A percentile compares a stretch with the other conserved stretches of the same genome.
These are phyloP conservation scores for Cepphus grylle DNA, from an alignment of 2,113 vertebrate genomes.

Conservation along the genomic window DNA sequence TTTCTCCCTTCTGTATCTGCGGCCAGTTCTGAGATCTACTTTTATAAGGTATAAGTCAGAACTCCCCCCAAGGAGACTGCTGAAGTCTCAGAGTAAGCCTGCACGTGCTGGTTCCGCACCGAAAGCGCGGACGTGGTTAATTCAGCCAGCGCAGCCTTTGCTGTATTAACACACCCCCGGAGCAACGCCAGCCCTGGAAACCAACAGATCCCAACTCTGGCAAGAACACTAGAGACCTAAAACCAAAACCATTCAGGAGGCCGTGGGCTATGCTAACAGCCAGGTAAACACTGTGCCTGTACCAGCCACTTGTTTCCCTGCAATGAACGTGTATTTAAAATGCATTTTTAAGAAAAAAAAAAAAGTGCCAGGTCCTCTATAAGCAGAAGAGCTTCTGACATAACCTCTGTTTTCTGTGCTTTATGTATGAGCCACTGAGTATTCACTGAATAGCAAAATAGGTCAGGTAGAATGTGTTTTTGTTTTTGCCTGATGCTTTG, in stretches of 20 bases:
- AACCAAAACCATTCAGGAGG: background rate
- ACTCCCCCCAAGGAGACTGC: background rate
- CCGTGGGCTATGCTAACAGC: conserved; percentile 17
- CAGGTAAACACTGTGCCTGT: background rate
- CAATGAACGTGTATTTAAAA: background rate
- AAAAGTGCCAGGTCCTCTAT: conserved; percentile 6
- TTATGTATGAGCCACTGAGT: conserved; percentile 36
- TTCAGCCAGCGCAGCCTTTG: background rate
- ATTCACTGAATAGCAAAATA: conserved; percentile 38
- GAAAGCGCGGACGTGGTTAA: background rate
- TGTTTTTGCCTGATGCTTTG: conserved; percentile 58
- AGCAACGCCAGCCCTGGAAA: background rate
- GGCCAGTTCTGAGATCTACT: background rate
- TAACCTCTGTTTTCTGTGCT: conserved; percentile 28
- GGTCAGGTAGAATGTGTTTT: conserved; percentile 13
- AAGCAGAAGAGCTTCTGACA: conserved; percentile 36
- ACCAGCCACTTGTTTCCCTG: conserved; percentile 13
- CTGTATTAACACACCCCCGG: background rate
- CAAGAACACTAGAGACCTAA: background rate
- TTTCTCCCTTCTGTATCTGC: background rate
- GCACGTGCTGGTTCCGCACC: background rate
- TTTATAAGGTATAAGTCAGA: background rate
- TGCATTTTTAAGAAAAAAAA: background rate
- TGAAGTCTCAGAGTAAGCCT: background rate
- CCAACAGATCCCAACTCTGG: background rate